Evolutionary conservation across 2,113 vertebrate species (phyloP), one percentile per base, ranked within the genome.

Genomic region (Scomber colias): DNA sequence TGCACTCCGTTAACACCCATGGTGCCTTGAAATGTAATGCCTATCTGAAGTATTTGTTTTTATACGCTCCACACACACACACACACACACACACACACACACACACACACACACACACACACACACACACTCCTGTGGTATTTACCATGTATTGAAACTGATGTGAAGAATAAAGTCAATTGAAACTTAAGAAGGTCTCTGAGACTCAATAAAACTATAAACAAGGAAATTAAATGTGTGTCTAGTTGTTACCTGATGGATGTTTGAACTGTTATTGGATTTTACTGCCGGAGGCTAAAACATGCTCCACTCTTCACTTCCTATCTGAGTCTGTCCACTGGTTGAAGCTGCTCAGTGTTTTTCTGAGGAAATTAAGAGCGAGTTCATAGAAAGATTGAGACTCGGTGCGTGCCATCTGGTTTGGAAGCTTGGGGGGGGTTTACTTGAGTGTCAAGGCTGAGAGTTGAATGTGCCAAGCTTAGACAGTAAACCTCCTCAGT

Each of bases 21-120:
- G 27, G 87, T 90, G 89, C 84, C 90, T 92, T 92, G 15, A 72
- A 77, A 71, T 73, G 57, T 45, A 48, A 69, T 11, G 55, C 72
- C 51, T 63, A 8, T 69, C 50, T 57, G 13, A 62, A 19, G 24
- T 45, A 50, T 73, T 56, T 68, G 12, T 78, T 68, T 83, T 67
- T 63, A n/a, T 71, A 64, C 51, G 61, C 73, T 55, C 27, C 10
- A 27, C 13, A 62, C 60, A 16, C 30, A 14, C 10, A 27, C 13
- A 62, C 60, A 16, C 30, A 14, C 17, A 35, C 31, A 40, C 10
- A 27, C 13, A 62, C 60, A 16, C 30, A 14, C 17, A 35, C 31
- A 40, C 10, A 27, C 13, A 62, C 60, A 16, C 30, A 14, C 17
- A 35, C 31, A 40, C 10, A 27, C 13, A 62, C 60, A 16, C 30